Percentiles rank a stretch among this genome's conserved stretches.
Evolutionary conservation across 2,113 vertebrate genomes (phyloP).

Genomic region (Datnioides undecimradiatus): DNA sequence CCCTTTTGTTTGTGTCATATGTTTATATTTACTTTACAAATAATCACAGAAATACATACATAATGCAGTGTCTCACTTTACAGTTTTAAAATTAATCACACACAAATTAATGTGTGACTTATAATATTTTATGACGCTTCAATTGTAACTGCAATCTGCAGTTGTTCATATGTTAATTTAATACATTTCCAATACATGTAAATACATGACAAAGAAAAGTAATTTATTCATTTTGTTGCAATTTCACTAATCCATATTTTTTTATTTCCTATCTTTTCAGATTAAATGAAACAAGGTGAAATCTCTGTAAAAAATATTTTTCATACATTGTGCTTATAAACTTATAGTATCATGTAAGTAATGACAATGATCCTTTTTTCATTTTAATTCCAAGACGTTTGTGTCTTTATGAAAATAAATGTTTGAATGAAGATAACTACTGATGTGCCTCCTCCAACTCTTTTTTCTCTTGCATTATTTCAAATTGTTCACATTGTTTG

Average conservation of each 20-base stretch:
- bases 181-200: neutral
- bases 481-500: neutral
- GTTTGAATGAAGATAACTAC: neutral
- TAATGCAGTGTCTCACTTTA: neutral
- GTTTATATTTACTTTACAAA: neutral
- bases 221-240: neutral
- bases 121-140: neutral
- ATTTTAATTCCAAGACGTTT: neutral
- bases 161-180: too few relatives aligned
- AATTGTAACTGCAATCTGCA: neutral
- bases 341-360: conserved; percentile 29
- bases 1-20: neutral
- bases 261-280: conserved; percentile 66
- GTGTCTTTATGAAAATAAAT: conserved; percentile 32
- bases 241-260: neutral
- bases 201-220: too few relatives aligned
- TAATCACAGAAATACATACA: neutral
- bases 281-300: conserved; percentile 74
- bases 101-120: too few relatives aligned
- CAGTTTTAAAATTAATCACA: neutral
- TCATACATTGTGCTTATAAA: neutral
- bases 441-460: neutral
- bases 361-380: neutral
- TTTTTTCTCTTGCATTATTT: neutral
- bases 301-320: conserved; percentile 1